Percentiles rank a stretch among this genome's conserved stretches.
phyloP scores from a whole-genome alignment of 2,797 vertebrate species.

The Protonibea diacanthus region DNA sequence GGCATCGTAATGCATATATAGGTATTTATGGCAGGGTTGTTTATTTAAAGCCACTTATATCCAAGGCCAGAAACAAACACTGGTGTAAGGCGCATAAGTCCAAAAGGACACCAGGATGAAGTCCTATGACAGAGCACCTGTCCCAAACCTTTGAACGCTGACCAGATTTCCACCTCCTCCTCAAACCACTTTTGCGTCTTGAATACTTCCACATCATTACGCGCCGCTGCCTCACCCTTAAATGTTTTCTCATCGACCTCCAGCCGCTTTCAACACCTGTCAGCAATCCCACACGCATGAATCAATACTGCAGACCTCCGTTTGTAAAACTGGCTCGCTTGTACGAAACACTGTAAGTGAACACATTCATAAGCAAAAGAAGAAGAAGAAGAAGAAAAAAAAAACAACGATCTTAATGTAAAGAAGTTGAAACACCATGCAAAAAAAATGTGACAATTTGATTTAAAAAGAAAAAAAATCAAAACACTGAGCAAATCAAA shows the following conservation, averaged over 20 bases:
- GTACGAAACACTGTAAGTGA: slow-evolving; percentile 18
- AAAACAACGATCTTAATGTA: background rate
- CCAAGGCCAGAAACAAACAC: slow-evolving; percentile 6
- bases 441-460: slow-evolving; percentile 36
- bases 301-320: background rate
- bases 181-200: background rate
- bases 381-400: background rate
- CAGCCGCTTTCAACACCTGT: slow-evolving; percentile 3
- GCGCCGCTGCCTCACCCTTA: background rate
- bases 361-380: slow-evolving; percentile 22
- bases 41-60: slow-evolving; percentile 1
- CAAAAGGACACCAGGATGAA: background rate
- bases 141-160: background rate
- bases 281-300: slow-evolving; percentile 18
- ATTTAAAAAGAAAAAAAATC: slow-evolving; percentile 20
- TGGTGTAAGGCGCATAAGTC: background rate
- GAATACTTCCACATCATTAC: background rate
- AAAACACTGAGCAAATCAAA: slow-evolving; percentile 18
- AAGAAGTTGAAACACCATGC: slow-evolving; percentile 26
- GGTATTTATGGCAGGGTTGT: slow-evolving; percentile 12
- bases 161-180: background rate
- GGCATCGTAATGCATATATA: background rate
- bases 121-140: no score
- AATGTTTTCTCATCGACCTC: background rate
- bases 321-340: slow-evolving; percentile 9